phyloP scores from a whole-genome alignment of 2,797 vertebrate species.

The Gastrophryne carolinensis region DNA sequence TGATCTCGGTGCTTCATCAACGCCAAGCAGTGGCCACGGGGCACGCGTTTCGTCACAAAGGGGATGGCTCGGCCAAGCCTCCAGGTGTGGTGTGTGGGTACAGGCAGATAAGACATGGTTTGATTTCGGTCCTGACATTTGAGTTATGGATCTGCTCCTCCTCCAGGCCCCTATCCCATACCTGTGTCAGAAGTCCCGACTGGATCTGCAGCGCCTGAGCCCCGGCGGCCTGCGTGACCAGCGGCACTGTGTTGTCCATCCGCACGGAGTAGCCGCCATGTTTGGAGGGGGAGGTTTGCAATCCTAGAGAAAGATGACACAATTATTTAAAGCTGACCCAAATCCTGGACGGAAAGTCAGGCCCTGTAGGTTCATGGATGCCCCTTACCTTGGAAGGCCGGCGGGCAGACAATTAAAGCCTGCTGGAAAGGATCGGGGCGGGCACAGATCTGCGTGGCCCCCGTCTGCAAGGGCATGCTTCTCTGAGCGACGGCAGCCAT shows the following conservation, averaged over 20 bases:
- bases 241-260: slow-evolving; percentile 97
- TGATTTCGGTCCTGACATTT: too few species aligned
- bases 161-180: slow-evolving; percentile 58
- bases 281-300: slow-evolving; percentile 96
- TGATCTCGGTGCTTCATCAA: too few species aligned
- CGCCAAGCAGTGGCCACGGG: too few species aligned
- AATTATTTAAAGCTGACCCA: too few species aligned
- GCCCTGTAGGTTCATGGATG: too few species aligned
- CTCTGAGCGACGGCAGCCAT: slow-evolving; percentile 96
- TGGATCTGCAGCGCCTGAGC: slow-evolving; percentile 97
- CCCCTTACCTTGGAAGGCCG: slow-evolving; percentile 97
- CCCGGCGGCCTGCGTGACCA: slow-evolving; percentile 95
- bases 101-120: too few species aligned
- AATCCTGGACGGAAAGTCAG: too few species aligned
- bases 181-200: slow-evolving; percentile 95
- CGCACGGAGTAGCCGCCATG: slow-evolving; percentile 95
- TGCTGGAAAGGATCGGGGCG: slow-evolving; percentile 98
- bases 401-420: slow-evolving; percentile 97
- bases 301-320: slow-evolving; percentile 76
- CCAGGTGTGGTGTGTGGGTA: too few species aligned
- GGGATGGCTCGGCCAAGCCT: too few species aligned
- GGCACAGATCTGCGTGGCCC: slow-evolving; percentile 90
- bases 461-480: slow-evolving; percentile 93
- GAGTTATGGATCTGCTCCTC: too few species aligned
- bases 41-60: too few species aligned